Evolutionary conservation across 2,797 vertebrate genomes (phyloP).

Genomic region (Coregonus sp.): DNA sequence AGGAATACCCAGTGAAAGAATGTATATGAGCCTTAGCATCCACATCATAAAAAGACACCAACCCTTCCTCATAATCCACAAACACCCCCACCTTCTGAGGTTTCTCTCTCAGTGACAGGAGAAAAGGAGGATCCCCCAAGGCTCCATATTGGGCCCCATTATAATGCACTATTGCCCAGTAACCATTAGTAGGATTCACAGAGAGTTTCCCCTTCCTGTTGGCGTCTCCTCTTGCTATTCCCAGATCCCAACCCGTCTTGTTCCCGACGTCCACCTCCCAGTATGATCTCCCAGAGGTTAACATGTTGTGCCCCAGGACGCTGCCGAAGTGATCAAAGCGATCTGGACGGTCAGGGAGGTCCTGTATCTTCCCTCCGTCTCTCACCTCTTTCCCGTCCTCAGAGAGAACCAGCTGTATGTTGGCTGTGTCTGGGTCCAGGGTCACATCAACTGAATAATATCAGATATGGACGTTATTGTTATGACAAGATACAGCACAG

Average conservation of each 20-base stretch:
- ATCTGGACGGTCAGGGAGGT: constrained; percentile 1
- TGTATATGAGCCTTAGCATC: constrained; percentile 22
- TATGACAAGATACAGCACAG: background rate
- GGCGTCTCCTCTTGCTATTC: constrained; percentile 12
- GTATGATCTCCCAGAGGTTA: constrained; percentile 30
- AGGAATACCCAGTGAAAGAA: constrained; percentile 37
- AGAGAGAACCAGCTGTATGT: constrained; percentile 8
- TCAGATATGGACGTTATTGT: too few relatives aligned
- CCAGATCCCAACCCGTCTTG: constrained; percentile 38
- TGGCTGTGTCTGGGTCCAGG: constrained; percentile 15
- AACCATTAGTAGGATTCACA: constrained; percentile 18
- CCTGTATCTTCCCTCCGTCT: constrained; percentile 2
- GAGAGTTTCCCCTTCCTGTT: constrained; percentile 19
- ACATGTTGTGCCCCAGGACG: constrained; percentile 22
- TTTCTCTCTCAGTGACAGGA: constrained; percentile 6
- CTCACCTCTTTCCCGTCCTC: constrained; percentile 24
- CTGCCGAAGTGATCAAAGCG: constrained; percentile 20
- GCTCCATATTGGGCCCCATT: constrained; percentile 17
- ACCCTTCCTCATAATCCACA: constrained; percentile 32
- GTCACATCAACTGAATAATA: constrained; percentile 22
- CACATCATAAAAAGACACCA: constrained; percentile 45
- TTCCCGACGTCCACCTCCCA: constrained; percentile 41
- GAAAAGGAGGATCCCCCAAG: background rate
- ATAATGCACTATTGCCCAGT: constrained; percentile 28
- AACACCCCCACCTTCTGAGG: constrained; percentile 36